Evolutionary conservation across 2,797 vertebrate genomes (phyloP).

Genomic region (Arrhamphus sclerolepis): DNA sequence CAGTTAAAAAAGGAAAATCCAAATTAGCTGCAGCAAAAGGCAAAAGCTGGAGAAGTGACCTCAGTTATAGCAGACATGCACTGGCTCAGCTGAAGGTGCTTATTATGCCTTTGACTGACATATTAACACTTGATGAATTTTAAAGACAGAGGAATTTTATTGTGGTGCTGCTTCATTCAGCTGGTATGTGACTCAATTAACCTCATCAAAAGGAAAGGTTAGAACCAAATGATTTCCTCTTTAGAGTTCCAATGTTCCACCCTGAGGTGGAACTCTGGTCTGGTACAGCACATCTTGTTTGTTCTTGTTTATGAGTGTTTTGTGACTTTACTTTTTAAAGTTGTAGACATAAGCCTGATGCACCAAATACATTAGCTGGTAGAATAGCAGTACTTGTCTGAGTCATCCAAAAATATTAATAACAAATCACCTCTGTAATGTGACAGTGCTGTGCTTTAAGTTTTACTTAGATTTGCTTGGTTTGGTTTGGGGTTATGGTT

Average conservation of each 20-base stretch:
- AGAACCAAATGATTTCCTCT: slow-evolving; percentile 47
- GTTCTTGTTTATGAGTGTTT: slow-evolving; percentile 1
- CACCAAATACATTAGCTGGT: not conserved
- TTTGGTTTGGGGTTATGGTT: not conserved
- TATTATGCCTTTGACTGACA: slow-evolving; percentile 49
- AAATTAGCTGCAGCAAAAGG: slow-evolving; percentile 38
- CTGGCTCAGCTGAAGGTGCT: slow-evolving; percentile 23
- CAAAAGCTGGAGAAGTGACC: slow-evolving; percentile 22
- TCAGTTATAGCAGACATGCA: slow-evolving; percentile 30
- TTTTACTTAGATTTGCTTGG: not conserved
- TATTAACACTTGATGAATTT: slow-evolving; percentile 65
- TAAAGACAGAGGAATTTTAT: slow-evolving; percentile 53
- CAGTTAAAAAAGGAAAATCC: slow-evolving; percentile 35
- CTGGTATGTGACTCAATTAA: slow-evolving; percentile 55
- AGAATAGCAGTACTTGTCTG: not conserved
- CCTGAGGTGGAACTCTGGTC: not conserved
- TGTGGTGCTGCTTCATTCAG: slow-evolving; percentile 38
- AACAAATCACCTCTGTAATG: not conserved
- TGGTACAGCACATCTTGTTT: slow-evolving; percentile 26
- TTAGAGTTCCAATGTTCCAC: slow-evolving; percentile 4
- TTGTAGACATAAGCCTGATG: slow-evolving; percentile 2
- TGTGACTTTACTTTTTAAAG: slow-evolving; percentile 6
- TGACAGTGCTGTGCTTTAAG: not conserved
- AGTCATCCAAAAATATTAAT: not conserved
- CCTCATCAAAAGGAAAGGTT: slow-evolving; percentile 35